These are phyloP conservation scores for Toxotes chatareus DNA, from an alignment of 2,113 vertebrate genomes.

Conservation along the genomic window DNA sequence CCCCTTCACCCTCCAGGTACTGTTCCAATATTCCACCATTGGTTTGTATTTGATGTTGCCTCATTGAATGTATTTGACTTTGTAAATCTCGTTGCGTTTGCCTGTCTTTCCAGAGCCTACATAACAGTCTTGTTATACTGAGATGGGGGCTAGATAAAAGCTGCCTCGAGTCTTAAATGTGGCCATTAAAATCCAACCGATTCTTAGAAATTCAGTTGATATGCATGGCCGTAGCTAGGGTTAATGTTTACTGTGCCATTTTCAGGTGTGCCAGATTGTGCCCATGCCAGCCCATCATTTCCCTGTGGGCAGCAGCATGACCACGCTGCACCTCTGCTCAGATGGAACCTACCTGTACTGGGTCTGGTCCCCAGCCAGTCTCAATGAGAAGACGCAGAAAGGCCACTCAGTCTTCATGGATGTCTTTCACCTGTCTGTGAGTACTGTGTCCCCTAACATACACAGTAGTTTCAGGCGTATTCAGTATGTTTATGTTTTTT, in stretches of 20 bases:
- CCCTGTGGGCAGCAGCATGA: constrained; percentile 95
- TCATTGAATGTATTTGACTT: background rate
- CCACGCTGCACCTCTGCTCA: constrained; percentile 96
- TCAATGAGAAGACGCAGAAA: constrained; percentile 98
- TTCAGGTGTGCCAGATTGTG: constrained; percentile 93
- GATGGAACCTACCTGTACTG: constrained; percentile 98
- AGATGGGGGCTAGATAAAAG: background rate
- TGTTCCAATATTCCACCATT: background rate
- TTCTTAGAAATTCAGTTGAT: background rate
- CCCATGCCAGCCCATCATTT: constrained; percentile 96
- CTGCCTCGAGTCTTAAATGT: background rate
- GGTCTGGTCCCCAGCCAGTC: constrained; percentile 98
- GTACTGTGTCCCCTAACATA: constrained; percentile 27
- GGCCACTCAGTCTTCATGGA: constrained; percentile 99
- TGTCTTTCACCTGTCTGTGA: constrained; percentile 93
- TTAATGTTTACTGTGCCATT: constrained; percentile 17
- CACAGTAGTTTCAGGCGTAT: background rate
- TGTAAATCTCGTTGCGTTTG: background rate
- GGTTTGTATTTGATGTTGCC: background rate
- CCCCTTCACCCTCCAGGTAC: constrained; percentile 97
- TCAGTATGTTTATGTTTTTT: background rate
- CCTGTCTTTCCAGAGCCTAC: background rate
- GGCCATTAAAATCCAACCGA: background rate
- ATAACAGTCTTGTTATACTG: background rate
- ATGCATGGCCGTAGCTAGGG: background rate